Conservation (phyloP, 2,797 vertebrate species). For the Delichon dasypus region DNA sequence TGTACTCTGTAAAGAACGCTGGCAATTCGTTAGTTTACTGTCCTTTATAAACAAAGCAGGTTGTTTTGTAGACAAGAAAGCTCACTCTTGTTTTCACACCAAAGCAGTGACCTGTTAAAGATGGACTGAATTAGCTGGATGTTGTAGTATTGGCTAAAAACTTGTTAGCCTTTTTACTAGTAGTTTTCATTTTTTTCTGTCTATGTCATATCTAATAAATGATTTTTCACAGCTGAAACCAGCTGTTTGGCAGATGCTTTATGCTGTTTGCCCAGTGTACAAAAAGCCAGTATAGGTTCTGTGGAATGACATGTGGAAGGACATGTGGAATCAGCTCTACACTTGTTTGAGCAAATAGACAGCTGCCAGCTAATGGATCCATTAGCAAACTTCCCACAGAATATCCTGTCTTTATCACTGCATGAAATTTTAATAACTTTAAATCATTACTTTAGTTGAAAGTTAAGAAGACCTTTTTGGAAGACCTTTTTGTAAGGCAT, state of each 20-base stretch:
- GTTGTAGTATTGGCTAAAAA: neutral
- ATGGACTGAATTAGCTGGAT: neutral
- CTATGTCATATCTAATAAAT: neutral
- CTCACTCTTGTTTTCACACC: neutral
- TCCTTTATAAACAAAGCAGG: neutral
- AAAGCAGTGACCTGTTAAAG: neutral
- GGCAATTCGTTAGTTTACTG: neutral
- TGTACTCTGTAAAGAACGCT: neutral
- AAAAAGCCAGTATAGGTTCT: neutral
- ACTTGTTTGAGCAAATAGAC: neutral
- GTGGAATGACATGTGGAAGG: too few species aligned
- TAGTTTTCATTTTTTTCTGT: neutral
- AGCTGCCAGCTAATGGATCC: slow-evolving; percentile 25
- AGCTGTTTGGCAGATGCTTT: neutral
- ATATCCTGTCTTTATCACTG: neutral
- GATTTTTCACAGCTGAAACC: neutral
- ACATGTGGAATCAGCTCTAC: neutral
- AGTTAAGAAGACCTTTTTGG: neutral
- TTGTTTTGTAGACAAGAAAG: neutral
- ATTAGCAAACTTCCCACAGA: neutral
- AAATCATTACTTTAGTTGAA: neutral
- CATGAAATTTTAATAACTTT: slow-evolving; percentile 49
- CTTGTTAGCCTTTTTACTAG: neutral
- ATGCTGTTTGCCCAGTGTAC: neutral
- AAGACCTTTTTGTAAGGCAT: neutral